phyloP scores from a whole-genome alignment of 1,140 invertebrate species.

The Neodiprion fabricii region DNA sequence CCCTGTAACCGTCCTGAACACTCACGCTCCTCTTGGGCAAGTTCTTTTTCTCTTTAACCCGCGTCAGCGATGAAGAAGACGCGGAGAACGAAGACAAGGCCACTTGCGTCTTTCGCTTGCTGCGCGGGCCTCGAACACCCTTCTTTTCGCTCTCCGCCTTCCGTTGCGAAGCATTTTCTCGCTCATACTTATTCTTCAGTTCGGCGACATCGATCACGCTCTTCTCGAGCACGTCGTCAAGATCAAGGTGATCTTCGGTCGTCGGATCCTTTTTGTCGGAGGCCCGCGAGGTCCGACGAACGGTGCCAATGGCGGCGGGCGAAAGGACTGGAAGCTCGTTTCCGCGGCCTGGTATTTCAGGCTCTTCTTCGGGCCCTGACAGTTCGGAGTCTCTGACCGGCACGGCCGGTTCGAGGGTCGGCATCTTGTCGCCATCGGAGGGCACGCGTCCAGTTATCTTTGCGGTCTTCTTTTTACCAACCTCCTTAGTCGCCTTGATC shows the following conservation, averaged over 20 bases:
- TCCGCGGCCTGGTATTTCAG: constrained; percentile 18
- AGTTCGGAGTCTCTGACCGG: constrained; percentile 12
- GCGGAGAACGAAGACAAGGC: not conserved
- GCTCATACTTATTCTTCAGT: constrained; percentile 13
- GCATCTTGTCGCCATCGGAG: constrained; percentile 45
- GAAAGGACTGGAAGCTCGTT: constrained; percentile 41
- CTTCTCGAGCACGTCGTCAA: constrained; percentile 23
- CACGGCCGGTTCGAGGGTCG: constrained; percentile 38
- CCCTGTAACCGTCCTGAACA: constrained; percentile 12
- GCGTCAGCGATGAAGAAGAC: not conserved
- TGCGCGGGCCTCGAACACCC: constrained; percentile 10
- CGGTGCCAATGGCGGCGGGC: constrained; percentile 23
- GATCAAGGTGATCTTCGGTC: not conserved
- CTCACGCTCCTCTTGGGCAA: constrained; percentile 11
- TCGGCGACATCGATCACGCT: constrained; percentile 21
- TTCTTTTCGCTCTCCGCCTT: not conserved
- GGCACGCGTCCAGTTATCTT: constrained; percentile 36
- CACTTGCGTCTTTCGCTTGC: not conserved
- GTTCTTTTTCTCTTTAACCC: constrained; percentile 7
- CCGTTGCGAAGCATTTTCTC: not conserved
- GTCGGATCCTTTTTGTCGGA: not conserved
- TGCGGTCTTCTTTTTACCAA: not conserved
- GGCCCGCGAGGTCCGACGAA: not conserved
- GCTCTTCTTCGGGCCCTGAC: constrained; percentile 20
- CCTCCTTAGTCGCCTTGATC: constrained; percentile 20